phyloP scores from a whole-genome alignment of 2,888 invertebrate species.

The Falcaria lacertinaria region DNA sequence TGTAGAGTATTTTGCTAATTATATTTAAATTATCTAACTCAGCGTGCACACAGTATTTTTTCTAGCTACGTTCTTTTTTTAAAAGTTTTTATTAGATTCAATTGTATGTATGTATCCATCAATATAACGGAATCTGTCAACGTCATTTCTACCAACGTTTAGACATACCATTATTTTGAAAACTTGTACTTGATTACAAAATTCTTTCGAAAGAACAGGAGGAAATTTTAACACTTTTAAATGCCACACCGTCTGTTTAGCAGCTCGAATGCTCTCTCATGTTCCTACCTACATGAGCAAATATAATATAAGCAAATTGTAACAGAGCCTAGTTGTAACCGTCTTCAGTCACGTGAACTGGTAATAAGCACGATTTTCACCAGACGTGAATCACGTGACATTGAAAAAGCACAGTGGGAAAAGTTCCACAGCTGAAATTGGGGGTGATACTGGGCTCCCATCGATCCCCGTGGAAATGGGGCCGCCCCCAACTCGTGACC shows the following conservation, averaged over 20 bases:
- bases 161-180: too few relatives aligned
- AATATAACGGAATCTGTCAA: too few relatives aligned
- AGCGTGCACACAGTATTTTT: too few relatives aligned
- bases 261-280: not conserved
- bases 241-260: not conserved
- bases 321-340: constrained; percentile 30
- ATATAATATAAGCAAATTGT: too few relatives aligned
- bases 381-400: constrained; percentile 68
- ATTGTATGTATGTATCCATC: too few relatives aligned
- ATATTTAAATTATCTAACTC: too few relatives aligned
- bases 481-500: constrained; percentile 59
- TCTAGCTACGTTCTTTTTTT: too few relatives aligned
- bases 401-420: constrained; percentile 62
- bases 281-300: constrained; percentile 3
- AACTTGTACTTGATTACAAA: too few relatives aligned
- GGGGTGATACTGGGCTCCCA: constrained; percentile 64
- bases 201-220: too few relatives aligned
- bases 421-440: constrained; percentile 50
- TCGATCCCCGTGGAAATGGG: constrained; percentile 73
- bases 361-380: constrained; percentile 52
- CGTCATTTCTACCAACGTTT: too few relatives aligned
- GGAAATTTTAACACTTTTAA: not conserved
- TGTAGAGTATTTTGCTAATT: too few relatives aligned
- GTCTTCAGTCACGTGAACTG: constrained; percentile 53
- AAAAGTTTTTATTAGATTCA: too few relatives aligned